These are phyloP conservation scores for Pseudonaja textilis DNA, from an alignment of 2,113 vertebrate species.

Conservation along the genomic window DNA sequence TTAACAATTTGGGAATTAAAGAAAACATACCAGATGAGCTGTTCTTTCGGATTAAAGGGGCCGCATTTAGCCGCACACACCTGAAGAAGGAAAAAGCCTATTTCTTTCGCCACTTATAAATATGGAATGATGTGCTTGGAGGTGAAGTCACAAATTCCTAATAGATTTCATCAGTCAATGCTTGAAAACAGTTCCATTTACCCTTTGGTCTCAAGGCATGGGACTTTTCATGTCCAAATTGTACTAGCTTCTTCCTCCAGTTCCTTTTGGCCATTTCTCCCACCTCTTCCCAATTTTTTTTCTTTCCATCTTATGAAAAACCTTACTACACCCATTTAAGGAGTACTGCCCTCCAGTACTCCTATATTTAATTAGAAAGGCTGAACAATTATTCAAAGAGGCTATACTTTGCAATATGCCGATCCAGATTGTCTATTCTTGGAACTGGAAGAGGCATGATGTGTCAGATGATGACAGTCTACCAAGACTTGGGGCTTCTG, in stretches of 20 bases:
- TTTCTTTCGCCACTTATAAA: constrained; percentile 61
- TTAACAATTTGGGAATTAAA: constrained; percentile 76
- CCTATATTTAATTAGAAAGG: constrained; percentile 47
- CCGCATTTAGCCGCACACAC: constrained; percentile 60
- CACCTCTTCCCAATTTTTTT: constrained; percentile 25
- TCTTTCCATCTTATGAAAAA: constrained; percentile 57
- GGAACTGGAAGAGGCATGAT: constrained; percentile 29
- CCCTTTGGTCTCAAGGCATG: constrained; percentile 68
- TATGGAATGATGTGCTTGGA: constrained; percentile 66
- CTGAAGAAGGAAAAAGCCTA: constrained; percentile 62
- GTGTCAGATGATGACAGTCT: background rate
- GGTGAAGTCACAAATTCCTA: constrained; percentile 65
- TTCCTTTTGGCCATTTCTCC: constrained; percentile 40
- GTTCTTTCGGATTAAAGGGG: constrained; percentile 58
- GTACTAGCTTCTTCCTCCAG: constrained; percentile 64
- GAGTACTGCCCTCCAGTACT: constrained; percentile 39
- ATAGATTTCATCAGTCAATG: constrained; percentile 70
- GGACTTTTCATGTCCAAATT: constrained; percentile 72
- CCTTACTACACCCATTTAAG: constrained; percentile 35
- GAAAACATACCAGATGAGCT: constrained; percentile 58
- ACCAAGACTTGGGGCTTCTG: background rate
- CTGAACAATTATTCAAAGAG: constrained; percentile 36
- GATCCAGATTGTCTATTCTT: constrained; percentile 29
- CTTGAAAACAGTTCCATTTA: constrained; percentile 77
- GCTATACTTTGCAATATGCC: constrained; percentile 35